Conservation (phyloP, 2,113 vertebrate species). For the Macaca nemestrina region DNA sequence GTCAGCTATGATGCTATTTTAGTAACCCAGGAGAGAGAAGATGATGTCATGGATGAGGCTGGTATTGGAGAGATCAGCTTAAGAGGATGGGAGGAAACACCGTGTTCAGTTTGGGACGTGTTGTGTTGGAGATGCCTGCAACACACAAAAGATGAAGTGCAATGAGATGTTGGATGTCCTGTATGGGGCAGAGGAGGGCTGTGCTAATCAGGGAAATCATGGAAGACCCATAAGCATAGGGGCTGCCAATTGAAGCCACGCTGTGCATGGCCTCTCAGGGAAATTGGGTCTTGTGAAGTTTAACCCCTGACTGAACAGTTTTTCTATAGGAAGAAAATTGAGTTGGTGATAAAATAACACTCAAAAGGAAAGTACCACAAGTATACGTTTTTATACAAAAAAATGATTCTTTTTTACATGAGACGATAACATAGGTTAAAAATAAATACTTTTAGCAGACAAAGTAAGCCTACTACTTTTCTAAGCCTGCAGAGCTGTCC, state of each 20-base stretch:
- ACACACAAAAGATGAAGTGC: rapidly evolving
- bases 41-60: background rate
- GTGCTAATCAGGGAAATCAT: too few relatives aligned
- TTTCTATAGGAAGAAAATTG: background rate
- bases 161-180: too few relatives aligned
- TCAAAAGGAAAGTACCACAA: background rate
- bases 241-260: rapidly evolving
- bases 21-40: background rate
- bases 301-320: background rate
- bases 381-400: background rate
- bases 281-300: background rate
- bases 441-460: background rate
- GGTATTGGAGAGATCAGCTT: background rate
- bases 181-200: background rate
- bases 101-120: background rate
- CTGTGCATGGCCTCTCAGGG: background rate
- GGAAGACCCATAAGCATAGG: rapidly evolving
- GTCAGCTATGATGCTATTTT: background rate
- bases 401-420: background rate
- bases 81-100: background rate
- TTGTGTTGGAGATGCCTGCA: background rate
- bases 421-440: background rate
- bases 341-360: background rate
- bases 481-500: background rate
- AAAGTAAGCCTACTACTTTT: background rate